Percentiles rank a stretch among this genome's conserved stretches.
phyloP scores from a whole-genome alignment of 2,888 invertebrate species.

The Steinernema hermaphroditum region DNA sequence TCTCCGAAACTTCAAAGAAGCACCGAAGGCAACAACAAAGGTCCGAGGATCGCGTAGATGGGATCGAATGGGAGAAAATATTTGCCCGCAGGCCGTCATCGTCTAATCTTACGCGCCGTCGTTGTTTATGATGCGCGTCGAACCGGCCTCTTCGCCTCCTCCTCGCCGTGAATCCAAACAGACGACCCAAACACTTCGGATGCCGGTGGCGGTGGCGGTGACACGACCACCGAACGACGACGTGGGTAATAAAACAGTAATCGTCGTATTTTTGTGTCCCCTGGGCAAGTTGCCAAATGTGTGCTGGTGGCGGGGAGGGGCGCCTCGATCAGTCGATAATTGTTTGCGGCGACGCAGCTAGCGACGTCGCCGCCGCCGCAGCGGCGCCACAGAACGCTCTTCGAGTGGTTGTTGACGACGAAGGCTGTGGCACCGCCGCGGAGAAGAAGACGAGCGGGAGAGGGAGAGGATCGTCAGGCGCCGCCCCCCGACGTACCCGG shows the following conservation, averaged over 20 bases:
- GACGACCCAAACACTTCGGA: not conserved
- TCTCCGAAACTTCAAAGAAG: not conserved
- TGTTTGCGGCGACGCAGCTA: constrained; percentile 22
- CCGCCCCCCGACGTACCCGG: not conserved
- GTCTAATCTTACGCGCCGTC: constrained; percentile 25
- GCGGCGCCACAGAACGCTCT: constrained; percentile 4
- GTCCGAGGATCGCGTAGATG: not conserved
- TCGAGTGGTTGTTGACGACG: not conserved
- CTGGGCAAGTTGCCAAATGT: constrained; percentile 25
- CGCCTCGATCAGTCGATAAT: constrained; percentile 22
- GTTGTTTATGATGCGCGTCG: constrained; percentile 28
- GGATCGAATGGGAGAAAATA: constrained; percentile 26
- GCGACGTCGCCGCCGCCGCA: not conserved
- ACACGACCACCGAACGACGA: not conserved
- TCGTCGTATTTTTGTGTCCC: constrained; percentile 21
- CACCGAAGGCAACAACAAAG: constrained; percentile 10
- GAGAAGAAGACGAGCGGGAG: not conserved
- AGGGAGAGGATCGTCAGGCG: not conserved
- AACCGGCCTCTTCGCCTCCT: constrained; percentile 6
- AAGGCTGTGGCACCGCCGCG: not conserved
- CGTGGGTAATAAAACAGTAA: constrained; percentile 16
- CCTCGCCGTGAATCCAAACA: constrained; percentile 17
- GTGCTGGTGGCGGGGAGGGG: not conserved
- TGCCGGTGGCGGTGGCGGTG: no score
- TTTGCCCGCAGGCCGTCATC: constrained; percentile 26